Evolutionary conservation across 2,113 vertebrate species (phyloP), one percentile per base, ranked within the genome.

Genomic region (Lophius piscatorius): DNA sequence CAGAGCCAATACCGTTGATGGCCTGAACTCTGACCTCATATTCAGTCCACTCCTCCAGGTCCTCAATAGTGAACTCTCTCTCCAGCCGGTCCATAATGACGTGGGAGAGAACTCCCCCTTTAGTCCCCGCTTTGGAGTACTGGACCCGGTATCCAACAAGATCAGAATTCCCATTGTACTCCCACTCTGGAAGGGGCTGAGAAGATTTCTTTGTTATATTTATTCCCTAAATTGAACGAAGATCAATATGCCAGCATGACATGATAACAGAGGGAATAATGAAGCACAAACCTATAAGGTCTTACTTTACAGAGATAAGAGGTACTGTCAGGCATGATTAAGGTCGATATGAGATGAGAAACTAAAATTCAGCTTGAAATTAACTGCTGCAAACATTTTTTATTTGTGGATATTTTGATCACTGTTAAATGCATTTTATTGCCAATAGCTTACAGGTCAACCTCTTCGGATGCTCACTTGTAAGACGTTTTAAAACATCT

Each of bases 1-100:
- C 97, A 0, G 92, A 80, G 1, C 97, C 96, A 1, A 98, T 96
- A 52, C 94, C 93, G 0, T 99, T 99, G 89, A 98, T 89, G 33
- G 97, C 95, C 76, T 98, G 97, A 56, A 98, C 92, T 78, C 94
- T 93, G 57, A 98, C 94, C 3, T 92, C 91, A 50, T 98, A 98
- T 83, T 98, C 94, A 0, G 89, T 95, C 97, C 97, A 99, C 85
- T 98, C 96, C 87, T 99, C 95, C 83, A 99, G 91, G 81, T 98
- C 97, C 78, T 99, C 97, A 2, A 99, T 93, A 50, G 96, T 98
- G 85, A 92, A 95, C 16, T 98, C 97, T 2, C 96, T 82, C 81
- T 98, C 96, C 81, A 93, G 89, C 0, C 97, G 94, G 89, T 98
- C 96, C 0, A 87, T 91, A 65, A 99, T 88, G 56, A 94, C 47